Percentiles rank a stretch among this genome's conserved stretches.
Conservation (phyloP, 2,797 vertebrate genomes). For the Macrochelys suwanniensis region DNA sequence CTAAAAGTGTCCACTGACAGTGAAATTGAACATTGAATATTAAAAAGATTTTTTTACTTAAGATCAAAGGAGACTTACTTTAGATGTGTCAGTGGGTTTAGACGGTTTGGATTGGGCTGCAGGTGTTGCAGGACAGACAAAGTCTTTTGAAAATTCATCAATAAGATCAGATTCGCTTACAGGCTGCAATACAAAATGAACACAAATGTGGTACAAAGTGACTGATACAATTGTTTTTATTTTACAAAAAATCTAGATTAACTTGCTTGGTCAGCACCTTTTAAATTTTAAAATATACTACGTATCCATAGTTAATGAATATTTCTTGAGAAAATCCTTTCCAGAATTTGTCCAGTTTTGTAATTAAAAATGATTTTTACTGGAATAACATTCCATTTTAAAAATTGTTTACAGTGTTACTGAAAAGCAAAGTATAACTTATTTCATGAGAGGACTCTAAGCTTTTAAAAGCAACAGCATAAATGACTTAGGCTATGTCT, state of each 20-base stretch:
- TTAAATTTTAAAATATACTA: not conserved
- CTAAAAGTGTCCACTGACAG: not conserved
- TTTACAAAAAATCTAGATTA: not conserved
- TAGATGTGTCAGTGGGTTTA: conserved; percentile 49
- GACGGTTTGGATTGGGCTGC: conserved; percentile 47
- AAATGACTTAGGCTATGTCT: not conserved
- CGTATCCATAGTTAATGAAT: not conserved
- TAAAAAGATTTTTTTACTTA: not conserved
- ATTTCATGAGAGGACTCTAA: not conserved
- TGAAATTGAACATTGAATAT: not conserved
- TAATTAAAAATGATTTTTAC: not conserved
- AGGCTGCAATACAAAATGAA: conserved; percentile 66
- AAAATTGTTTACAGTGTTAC: not conserved
- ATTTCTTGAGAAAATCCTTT: not conserved
- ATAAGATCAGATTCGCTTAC: conserved; percentile 78
- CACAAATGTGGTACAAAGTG: not conserved
- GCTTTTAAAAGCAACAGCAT: not conserved
- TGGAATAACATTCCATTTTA: not conserved
- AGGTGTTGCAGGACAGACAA: conserved; percentile 58
- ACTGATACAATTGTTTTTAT: not conserved
- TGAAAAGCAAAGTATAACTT: not conserved
- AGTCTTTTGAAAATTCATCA: conserved; percentile 81
- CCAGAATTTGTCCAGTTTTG: not conserved
- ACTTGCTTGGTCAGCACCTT: not conserved
- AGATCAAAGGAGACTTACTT: conserved; percentile 54